Evolutionary conservation across 2,797 vertebrate species (phyloP), one percentile per base, ranked within the genome.

Genomic region (Lutjanus argentimaculatus): DNA sequence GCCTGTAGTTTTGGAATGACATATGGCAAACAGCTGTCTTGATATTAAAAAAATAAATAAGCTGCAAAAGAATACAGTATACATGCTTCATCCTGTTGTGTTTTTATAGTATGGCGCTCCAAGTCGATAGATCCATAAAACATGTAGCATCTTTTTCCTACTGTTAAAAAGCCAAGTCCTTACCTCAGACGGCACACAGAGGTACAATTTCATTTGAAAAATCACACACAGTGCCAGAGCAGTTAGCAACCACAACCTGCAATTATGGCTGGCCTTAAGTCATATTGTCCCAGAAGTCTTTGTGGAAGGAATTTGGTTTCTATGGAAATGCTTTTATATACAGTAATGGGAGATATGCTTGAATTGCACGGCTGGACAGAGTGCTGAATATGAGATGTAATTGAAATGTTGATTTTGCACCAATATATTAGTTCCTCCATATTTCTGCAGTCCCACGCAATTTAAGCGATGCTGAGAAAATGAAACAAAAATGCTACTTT

Each of bases 301-400:
- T 65, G 80, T 86, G 86, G 90, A 91, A 93, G 84, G 91, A 94
- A 92, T 95, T 84, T 86, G 77, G 88, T 93, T 88, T 91, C 94
- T 87, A 90, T 94, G 92, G 92, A 87, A 91, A 94, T 85, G 61
- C 48, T 70, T 85, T 75, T 69, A 82, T 59, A 84, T 88, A 84
- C 58, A 77, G 74, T 61, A 82, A 76, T 70, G 63, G 58, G 61
- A 77, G 61, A 83, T 73, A 70, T 67, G 58, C 73, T 63, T 83
- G 43, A 8, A 77, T 42, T 76, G 49, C 42, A 76, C 69, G 77
- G 74, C 61, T 56, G 42, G 62, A 63, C 17, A 49, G 11, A 53
- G 55, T 19, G 25, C n/a, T 65, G 55, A 67, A 51, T 69, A n/a
- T 8, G 48, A 58, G 13, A 42, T 62, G 22, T 21, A 63, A 59